Conservation (phyloP, 2,797 vertebrate species). For the Poliocrania exsul region DNA sequence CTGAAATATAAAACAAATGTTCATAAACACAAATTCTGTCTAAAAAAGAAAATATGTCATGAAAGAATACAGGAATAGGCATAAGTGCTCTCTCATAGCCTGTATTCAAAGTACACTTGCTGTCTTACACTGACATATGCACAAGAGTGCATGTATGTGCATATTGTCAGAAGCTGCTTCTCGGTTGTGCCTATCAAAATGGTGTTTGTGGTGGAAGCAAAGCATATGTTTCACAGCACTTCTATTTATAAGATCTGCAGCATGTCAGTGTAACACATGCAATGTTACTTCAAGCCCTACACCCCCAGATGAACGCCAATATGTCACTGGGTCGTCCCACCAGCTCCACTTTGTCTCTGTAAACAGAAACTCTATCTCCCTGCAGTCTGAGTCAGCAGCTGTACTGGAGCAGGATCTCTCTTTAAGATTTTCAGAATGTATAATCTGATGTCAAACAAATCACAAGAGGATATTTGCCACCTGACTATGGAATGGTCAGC, state of each 20-base stretch:
- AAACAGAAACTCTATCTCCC: conserved; percentile 62
- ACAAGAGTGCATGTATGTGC: neutral
- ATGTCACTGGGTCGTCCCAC: conserved; percentile 58
- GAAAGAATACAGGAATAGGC: neutral
- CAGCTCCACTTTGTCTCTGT: conserved; percentile 46
- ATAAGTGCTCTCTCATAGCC: neutral
- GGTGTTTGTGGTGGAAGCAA: conserved; percentile 36
- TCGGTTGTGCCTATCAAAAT: conserved; percentile 55
- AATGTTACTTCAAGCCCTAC: conserved; percentile 28
- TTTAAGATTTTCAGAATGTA: conserved; percentile 45
- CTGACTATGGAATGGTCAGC: conserved; percentile 53
- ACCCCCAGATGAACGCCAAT: conserved; percentile 52
- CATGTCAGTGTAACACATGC: conserved; percentile 29
- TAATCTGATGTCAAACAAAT: conserved; percentile 47
- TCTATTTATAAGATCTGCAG: conserved; percentile 53
- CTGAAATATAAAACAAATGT: neutral
- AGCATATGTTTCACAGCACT: conserved; percentile 53
- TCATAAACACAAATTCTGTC: neutral
- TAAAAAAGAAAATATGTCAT: neutral
- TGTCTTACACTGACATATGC: neutral
- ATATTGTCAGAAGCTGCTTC: conserved; percentile 20
- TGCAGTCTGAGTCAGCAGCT: conserved; percentile 71
- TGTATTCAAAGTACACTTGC: neutral
- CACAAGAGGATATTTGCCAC: conserved; percentile 42
- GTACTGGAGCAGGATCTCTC: conserved; percentile 22